These are phyloP conservation scores for Eilema sororculum DNA, from an alignment of 2,888 invertebrate genomes.

Conservation along the genomic window DNA sequence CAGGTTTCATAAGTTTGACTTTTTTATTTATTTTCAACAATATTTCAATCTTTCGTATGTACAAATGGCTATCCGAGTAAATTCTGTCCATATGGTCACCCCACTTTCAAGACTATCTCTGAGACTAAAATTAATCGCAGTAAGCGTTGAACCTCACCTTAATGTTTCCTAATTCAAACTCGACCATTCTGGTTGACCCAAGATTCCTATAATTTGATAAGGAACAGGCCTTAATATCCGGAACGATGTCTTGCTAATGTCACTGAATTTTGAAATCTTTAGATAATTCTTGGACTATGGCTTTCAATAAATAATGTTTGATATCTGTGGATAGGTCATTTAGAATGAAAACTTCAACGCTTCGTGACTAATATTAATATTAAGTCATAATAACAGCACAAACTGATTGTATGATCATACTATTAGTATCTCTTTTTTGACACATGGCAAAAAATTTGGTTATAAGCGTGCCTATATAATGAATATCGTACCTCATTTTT, in stretches of 20 bases:
- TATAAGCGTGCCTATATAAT: too few relatives aligned
- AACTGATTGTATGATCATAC: too few relatives aligned
- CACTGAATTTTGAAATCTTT: neutral
- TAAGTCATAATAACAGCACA: too few relatives aligned
- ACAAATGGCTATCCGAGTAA: neutral
- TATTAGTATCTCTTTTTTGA: too few relatives aligned
- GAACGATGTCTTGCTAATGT: neutral
- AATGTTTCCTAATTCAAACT: neutral
- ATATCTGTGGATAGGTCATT: neutral
- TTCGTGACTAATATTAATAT: too few relatives aligned
- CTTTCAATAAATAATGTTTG: neutral
- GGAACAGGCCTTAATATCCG: neutral
- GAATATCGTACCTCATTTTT: too few relatives aligned
- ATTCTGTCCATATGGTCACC: neutral
- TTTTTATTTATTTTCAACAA: too few relatives aligned
- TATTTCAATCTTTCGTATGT: neutral
- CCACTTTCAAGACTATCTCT: neutral
- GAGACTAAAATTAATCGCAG: conserved; percentile 9
- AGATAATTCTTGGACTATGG: neutral
- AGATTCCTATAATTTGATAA: neutral
- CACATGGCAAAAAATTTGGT: too few relatives aligned
- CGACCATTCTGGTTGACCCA: neutral
- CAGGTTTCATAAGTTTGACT: too few relatives aligned
- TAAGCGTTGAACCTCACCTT: conserved; percentile 7
- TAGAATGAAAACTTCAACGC: too few relatives aligned